These are phyloP conservation scores for Pipistrellus kuhlii DNA, from an alignment of 2,797 vertebrate species.

Conservation along the genomic window DNA sequence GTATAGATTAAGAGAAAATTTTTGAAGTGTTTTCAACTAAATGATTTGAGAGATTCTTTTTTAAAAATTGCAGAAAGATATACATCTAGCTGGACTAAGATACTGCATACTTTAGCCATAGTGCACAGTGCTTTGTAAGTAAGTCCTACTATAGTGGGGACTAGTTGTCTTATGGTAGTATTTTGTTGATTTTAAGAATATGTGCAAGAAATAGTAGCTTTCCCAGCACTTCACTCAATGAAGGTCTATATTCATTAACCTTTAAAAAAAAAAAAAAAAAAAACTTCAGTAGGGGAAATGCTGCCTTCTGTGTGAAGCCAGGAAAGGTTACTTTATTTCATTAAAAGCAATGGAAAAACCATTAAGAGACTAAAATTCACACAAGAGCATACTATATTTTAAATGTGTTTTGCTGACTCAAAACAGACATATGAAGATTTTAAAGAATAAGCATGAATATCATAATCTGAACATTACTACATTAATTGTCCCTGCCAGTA, in stretches of 20 bases:
- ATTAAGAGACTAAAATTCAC: constrained; percentile 26
- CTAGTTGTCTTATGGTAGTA: background rate
- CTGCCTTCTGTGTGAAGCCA: constrained; percentile 36
- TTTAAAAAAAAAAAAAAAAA: background rate
- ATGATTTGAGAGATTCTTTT: background rate
- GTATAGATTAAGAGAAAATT: background rate
- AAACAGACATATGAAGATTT: constrained; percentile 37
- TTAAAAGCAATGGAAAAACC: constrained; percentile 10
- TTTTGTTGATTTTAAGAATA: constrained; percentile 41
- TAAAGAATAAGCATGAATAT: constrained; percentile 22
- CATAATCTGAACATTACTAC: constrained; percentile 2
- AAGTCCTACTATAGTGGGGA: background rate
- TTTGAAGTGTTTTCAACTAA: background rate
- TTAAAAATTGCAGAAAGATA: background rate
- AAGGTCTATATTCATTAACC: constrained; percentile 41
- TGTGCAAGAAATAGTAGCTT: constrained; percentile 32
- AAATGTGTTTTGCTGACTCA: background rate
- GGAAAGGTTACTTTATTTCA: background rate
- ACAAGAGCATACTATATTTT: background rate
- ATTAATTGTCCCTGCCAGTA: background rate
- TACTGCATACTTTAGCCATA: background rate
- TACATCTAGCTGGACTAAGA: background rate
- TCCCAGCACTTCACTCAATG: background rate
- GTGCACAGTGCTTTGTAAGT: background rate
- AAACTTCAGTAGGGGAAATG: background rate